Evolutionary conservation across 2,888 invertebrate species (phyloP).

Genomic region (Drosophila seclusa): DNA sequence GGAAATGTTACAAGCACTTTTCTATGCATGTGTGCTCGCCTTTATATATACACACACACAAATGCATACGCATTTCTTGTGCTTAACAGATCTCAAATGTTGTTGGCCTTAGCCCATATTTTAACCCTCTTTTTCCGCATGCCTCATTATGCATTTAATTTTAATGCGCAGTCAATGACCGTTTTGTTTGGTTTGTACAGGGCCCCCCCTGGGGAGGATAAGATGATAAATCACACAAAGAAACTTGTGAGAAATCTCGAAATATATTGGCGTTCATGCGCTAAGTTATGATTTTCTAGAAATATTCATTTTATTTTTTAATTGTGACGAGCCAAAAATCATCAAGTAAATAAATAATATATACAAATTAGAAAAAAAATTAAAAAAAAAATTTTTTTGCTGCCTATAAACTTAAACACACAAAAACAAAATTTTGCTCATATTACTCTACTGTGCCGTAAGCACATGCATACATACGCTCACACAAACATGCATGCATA

Average conservation of each 20-base stretch:
- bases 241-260: conserved; percentile 23
- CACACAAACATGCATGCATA: background rate
- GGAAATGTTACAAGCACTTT: conserved; percentile 32
- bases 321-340: background rate
- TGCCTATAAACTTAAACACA: background rate
- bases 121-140: conserved; percentile 22
- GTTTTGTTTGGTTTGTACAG: conserved; percentile 3
- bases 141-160: conserved; percentile 54
- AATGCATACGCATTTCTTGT: conserved; percentile 14
- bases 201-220: conserved; percentile 1
- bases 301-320: background rate
- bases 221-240: conserved; percentile 11
- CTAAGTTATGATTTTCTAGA: background rate
- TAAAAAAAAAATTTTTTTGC: background rate
- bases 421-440: background rate
- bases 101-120: conserved; percentile 53
- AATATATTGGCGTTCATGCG: conserved; percentile 26
- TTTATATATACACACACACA: background rate
- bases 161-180: conserved; percentile 67
- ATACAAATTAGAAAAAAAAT: background rate
- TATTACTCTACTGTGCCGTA: background rate
- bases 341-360: background rate
- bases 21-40: conserved; percentile 17
- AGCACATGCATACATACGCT: conserved; percentile 9
- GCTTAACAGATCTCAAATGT: conserved; percentile 29